Percentiles rank a stretch among this genome's conserved stretches.
phyloP scores from a whole-genome alignment of 2,797 vertebrate species.

The Steatocranus sp. region DNA sequence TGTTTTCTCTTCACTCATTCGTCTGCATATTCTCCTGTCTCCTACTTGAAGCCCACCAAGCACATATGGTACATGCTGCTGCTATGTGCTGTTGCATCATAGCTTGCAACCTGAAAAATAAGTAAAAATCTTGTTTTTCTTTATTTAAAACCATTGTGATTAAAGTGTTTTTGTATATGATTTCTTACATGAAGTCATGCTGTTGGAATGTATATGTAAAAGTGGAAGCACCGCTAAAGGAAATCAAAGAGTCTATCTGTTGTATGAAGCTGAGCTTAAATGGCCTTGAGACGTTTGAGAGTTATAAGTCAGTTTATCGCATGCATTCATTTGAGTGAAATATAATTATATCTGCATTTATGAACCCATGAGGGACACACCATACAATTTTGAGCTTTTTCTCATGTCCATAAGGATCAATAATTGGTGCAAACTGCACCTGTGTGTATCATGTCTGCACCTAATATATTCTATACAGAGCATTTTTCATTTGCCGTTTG shows the following conservation, averaged over 20 bases:
- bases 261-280: neutral
- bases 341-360: neutral
- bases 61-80: neutral
- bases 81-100: neutral
- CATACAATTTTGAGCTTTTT: neutral
- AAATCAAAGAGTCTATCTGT: neutral
- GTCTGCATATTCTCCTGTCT: neutral
- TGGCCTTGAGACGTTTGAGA: neutral
- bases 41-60: neutral
- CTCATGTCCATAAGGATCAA: neutral
- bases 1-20: neutral
- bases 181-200: fast-evolving
- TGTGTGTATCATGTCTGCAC: neutral
- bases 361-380: fast-evolving
- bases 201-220: neutral
- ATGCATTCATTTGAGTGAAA: neutral
- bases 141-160: neutral
- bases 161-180: neutral
- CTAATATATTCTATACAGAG: neutral
- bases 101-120: neutral
- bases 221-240: fast-evolving
- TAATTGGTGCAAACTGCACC: neutral
- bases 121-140: neutral
- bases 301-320: neutral
- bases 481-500: neutral